Evolutionary conservation across 1,140 invertebrate species (phyloP), one percentile per base, ranked within the genome.

Genomic region (Drosophila sproati): DNA sequence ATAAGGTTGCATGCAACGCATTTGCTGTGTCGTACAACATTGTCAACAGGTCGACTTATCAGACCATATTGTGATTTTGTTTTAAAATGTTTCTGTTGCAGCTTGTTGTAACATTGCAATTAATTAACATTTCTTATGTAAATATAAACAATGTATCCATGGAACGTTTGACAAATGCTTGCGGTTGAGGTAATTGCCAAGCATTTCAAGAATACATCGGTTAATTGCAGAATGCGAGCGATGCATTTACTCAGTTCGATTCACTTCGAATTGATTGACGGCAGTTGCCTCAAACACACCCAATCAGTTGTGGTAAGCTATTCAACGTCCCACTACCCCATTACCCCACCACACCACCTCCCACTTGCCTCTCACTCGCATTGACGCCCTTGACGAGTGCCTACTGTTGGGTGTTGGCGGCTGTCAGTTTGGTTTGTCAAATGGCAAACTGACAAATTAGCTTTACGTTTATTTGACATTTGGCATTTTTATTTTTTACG

Each of bases 381-480:
- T 20, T 20, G 20, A n/a, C 31, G 45, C 12, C 57, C 12, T 5
- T 7, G 35, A 4, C 3, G 10, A 28, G 35, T 55, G 37, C 20
- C 20, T 20, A 20, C 20, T 31, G 56, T 55, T 31, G 52, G 4
- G 28, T 47, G 41, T 5, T 37, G 70, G 10, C 37, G 6, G 1
- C 32, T 51, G 29, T 47, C 5, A 47, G n/a, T 41, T 28, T 55
- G 35, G 28, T 47, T 52, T 52, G 74, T 61, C 68, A 57, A 70
- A 56, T 61, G 66, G 54, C 64, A 72, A 75, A 48, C 76, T 87
- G 83, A 87, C 83, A 87, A 87, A 87, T 87, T 87, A 87, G 83
- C 85, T 87, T 88, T 73, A 52, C 80, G 80, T 83, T 52, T 75
- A 67, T 87, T 81, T 81, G 78, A 62, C 74, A 86, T 86, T 86